Conservation (phyloP, 2,888 invertebrate species). For the Amphipyra berbera region DNA sequence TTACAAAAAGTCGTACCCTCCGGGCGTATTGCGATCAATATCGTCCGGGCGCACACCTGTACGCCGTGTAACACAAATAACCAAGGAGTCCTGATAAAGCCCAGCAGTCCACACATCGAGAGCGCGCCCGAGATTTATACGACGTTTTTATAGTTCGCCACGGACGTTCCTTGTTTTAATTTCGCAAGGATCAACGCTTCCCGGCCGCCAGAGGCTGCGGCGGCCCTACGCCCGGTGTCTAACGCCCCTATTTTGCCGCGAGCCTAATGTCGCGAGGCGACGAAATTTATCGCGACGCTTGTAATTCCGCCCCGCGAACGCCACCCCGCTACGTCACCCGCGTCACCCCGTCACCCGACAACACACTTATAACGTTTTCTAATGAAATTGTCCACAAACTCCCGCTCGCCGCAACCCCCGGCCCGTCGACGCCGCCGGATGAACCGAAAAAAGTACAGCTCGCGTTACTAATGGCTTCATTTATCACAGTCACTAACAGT, state of each 20-base stretch:
- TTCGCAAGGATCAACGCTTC: constrained; percentile 80
- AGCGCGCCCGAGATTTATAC: constrained; percentile 79
- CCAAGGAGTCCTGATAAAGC: constrained; percentile 76
- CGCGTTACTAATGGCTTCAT: constrained; percentile 90
- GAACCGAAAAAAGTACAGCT: constrained; percentile 89
- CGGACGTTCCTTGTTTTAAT: constrained; percentile 87
- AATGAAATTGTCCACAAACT: constrained; percentile 90
- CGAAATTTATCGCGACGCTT: constrained; percentile 89
- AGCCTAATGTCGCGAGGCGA: constrained; percentile 84
- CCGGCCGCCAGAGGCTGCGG: constrained; percentile 61
- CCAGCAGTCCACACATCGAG: constrained; percentile 78
- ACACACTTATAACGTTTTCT: constrained; percentile 89
- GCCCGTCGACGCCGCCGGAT: constrained; percentile 86
- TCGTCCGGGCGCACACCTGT: constrained; percentile 72
- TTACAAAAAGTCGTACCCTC: constrained; percentile 55
- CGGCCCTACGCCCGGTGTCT: constrained; percentile 59
- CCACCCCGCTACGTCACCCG: constrained; percentile 73
- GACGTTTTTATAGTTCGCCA: constrained; percentile 84
- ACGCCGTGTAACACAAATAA: constrained; percentile 77
- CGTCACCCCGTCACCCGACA: constrained; percentile 84
- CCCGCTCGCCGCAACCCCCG: constrained; percentile 83
- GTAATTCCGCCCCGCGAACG: constrained; percentile 82
- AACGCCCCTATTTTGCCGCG: constrained; percentile 77
- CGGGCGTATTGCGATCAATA: constrained; percentile 71
- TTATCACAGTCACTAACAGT: constrained; percentile 90